These are phyloP conservation scores for Saccopteryx leptura DNA, from an alignment of 2,113 vertebrate genomes.

Conservation along the genomic window DNA sequence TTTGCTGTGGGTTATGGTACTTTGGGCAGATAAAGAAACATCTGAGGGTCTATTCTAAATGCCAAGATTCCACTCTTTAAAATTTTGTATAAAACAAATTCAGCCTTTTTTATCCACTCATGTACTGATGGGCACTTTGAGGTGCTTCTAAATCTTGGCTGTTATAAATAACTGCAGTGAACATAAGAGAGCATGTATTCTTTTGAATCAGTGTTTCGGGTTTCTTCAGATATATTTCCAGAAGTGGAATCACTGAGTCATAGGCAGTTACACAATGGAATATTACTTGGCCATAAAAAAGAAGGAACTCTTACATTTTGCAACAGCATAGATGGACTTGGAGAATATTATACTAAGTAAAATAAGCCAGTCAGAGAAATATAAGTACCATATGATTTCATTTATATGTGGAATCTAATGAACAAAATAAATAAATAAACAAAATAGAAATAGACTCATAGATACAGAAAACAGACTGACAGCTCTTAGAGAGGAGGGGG, in stretches of 20 bases:
- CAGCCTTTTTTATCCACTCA: not conserved
- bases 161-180: not conserved
- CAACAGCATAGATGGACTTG: not conserved
- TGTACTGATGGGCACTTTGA: not conserved
- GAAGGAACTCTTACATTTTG: not conserved
- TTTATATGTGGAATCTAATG: not conserved
- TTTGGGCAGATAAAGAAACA: not conserved
- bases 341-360: not conserved
- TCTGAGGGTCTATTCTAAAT: not conserved
- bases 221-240: not conserved
- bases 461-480: not conserved
- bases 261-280: not conserved
- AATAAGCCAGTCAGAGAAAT: not conserved
- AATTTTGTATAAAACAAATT: not conserved
- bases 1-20: not conserved
- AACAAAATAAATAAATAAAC: not conserved
- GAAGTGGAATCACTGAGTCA: not conserved
- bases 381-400: not conserved
- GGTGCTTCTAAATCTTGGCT: not conserved
- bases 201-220: not conserved
- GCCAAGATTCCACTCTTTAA: not conserved
- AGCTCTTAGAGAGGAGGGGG: not conserved
- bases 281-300: not conserved
- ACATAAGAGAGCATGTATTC: not conserved
- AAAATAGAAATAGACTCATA: too few relatives aligned